Evolutionary conservation across 2,888 invertebrate genomes (phyloP).

Genomic region (Halocaridina rubra): DNA sequence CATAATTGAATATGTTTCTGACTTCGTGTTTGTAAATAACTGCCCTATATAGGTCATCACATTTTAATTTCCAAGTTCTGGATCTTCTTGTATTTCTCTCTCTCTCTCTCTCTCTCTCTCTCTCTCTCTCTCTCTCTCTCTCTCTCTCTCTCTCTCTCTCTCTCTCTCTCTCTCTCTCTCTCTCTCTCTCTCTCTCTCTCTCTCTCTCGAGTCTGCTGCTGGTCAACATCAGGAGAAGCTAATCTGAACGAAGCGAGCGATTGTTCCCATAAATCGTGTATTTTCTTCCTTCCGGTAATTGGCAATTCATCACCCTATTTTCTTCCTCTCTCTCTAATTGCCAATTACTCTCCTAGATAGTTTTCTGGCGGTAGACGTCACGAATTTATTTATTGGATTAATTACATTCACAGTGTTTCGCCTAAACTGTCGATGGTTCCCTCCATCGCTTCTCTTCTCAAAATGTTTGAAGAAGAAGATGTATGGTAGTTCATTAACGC

Average conservation of each 20-base stretch:
- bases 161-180: not conserved
- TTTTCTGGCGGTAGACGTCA: constrained; percentile 48
- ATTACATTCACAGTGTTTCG: constrained; percentile 37
- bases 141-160: not conserved
- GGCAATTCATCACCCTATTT: constrained; percentile 57
- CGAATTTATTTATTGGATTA: constrained; percentile 46
- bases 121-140: not conserved
- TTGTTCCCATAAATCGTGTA: constrained; percentile 54
- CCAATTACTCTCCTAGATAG: constrained; percentile 51
- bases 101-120: not conserved
- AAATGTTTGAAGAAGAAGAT: not conserved
- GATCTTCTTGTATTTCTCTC: not conserved
- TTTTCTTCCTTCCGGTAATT: constrained; percentile 60
- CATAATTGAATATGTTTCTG: too few species aligned
- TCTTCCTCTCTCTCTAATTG: constrained; percentile 47
- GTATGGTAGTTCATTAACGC: not conserved
- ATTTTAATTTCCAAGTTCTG: too few species aligned
- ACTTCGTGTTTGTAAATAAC: too few species aligned
- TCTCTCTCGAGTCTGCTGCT: not conserved
- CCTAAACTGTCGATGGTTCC: constrained; percentile 35
- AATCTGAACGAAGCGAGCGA: constrained; percentile 35
- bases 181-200: not conserved
- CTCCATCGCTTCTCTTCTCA: not conserved
- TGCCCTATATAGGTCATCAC: too few species aligned
- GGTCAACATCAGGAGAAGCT: constrained; percentile 53